Percentiles rank a stretch among this genome's conserved stretches.
These are phyloP conservation scores for Ophioninae sp. DNA, from an alignment of 2,888 invertebrate genomes.

Conservation along the genomic window DNA sequence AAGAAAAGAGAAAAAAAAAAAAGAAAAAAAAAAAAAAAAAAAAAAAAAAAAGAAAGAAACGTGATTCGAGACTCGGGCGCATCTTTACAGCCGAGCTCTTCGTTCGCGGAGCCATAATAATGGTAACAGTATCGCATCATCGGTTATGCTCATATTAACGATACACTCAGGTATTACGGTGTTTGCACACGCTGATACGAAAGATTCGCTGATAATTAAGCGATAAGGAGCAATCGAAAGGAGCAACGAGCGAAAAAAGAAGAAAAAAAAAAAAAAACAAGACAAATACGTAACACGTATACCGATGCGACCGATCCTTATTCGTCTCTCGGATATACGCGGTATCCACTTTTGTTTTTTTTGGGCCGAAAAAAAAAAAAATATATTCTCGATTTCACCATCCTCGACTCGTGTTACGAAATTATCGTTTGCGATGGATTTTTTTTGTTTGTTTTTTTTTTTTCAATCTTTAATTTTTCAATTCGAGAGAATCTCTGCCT, in stretches of 20 bases:
- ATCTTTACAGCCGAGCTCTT: neutral
- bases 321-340: neutral
- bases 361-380: neutral
- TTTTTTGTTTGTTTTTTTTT: neutral
- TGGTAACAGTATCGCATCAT: slow-evolving; percentile 64
- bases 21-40: neutral
- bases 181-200: slow-evolving; percentile 76
- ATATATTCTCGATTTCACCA: neutral
- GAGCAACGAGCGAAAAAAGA: slow-evolving; percentile 65
- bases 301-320: neutral
- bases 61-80: neutral
- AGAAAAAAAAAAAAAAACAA: neutral
- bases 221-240: slow-evolving; percentile 77
- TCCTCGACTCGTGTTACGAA: neutral
- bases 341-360: slow-evolving; percentile 62
- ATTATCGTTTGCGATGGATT: neutral
- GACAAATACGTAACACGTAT: neutral
- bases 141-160: slow-evolving; percentile 52
- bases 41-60: neutral
- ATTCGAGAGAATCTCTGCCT: neutral
- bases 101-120: slow-evolving; percentile 68
- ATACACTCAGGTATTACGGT: slow-evolving; percentile 71
- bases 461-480: neutral
- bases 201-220: slow-evolving; percentile 78
- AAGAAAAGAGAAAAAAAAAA: too few species aligned